Conservation (phyloP, 2,113 vertebrate species). For the Hassar affinis region DNA sequence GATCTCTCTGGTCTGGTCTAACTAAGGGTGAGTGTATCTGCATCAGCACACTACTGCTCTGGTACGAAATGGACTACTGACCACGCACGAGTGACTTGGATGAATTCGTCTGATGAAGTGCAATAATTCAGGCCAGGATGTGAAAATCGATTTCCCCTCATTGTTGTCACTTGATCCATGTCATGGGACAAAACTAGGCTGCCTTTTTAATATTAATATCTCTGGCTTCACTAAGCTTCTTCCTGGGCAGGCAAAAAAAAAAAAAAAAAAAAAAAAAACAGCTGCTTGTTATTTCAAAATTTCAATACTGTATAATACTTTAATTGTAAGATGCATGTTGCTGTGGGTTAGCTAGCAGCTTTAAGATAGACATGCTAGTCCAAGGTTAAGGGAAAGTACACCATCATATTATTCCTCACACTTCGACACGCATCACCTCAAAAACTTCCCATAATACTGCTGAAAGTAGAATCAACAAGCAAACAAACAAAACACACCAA, state of each 20-base stretch:
- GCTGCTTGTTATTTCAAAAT: background rate
- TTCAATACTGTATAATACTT: background rate
- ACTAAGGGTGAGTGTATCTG: background rate
- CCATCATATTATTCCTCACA: too few species aligned
- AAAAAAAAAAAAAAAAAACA: background rate
- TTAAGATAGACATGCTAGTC: background rate
- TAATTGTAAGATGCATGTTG: background rate
- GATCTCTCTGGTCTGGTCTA: background rate
- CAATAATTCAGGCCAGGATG: conserved; percentile 14
- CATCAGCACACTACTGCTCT: background rate
- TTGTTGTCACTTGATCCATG: background rate
- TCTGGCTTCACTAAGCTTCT: too few species aligned
- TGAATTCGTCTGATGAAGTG: conserved; percentile 11
- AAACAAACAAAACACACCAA: too few species aligned
- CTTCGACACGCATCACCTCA: too few species aligned
- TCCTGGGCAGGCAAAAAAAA: too few species aligned
- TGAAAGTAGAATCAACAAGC: too few species aligned
- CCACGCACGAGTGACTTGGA: background rate
- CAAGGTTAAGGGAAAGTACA: too few species aligned
- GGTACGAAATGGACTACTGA: background rate
- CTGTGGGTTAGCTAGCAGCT: background rate
- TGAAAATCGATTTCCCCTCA: conserved; percentile 25
- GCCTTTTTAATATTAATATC: background rate
- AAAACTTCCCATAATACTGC: too few species aligned
- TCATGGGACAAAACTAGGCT: background rate